Evolutionary conservation across 1,140 invertebrate genomes (phyloP).

Genomic region (Helicorthomorpha holstii): DNA sequence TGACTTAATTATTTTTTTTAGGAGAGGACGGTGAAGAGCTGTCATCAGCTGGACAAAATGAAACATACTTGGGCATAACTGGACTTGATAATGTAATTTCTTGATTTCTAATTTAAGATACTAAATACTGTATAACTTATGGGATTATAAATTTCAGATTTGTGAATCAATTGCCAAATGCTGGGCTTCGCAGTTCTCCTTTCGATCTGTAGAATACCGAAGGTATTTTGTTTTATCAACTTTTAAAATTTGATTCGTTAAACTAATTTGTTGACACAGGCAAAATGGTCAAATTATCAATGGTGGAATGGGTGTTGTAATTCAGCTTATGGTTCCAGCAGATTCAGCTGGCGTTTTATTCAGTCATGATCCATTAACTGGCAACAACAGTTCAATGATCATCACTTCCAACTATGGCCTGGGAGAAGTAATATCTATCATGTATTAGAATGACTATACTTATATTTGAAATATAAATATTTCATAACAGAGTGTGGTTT

Average conservation of each 20-base stretch:
- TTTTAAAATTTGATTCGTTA: background rate
- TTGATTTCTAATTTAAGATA: background rate
- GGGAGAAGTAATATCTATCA: slow-evolving; percentile 42
- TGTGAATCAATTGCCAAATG: slow-evolving; percentile 42
- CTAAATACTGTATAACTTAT: background rate
- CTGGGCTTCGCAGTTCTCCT: slow-evolving; percentile 61
- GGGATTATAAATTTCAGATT: slow-evolving; percentile 23
- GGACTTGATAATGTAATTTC: slow-evolving; percentile 19
- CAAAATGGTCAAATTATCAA: slow-evolving; percentile 45
- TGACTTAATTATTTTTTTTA: background rate
- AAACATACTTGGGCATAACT: slow-evolving; percentile 48
- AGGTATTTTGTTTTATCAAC: slow-evolving; percentile 23
- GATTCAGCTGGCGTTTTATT: slow-evolving; percentile 61
- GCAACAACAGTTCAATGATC: slow-evolving; percentile 42
- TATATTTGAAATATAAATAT: background rate
- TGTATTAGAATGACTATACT: background rate
- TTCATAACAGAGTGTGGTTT: slow-evolving; percentile 47
- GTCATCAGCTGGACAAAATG: slow-evolving; percentile 70
- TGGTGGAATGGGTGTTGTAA: slow-evolving; percentile 55
- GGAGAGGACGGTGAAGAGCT: slow-evolving; percentile 53
- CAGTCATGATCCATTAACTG: slow-evolving; percentile 50
- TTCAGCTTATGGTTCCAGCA: slow-evolving; percentile 55
- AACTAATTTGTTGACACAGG: slow-evolving; percentile 19
- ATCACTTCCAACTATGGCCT: slow-evolving; percentile 67
- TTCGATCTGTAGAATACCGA: slow-evolving; percentile 53